Evolutionary conservation across 2,797 vertebrate species (phyloP), one percentile per base, ranked within the genome.

Genomic region (Enteromius fasciolatus): DNA sequence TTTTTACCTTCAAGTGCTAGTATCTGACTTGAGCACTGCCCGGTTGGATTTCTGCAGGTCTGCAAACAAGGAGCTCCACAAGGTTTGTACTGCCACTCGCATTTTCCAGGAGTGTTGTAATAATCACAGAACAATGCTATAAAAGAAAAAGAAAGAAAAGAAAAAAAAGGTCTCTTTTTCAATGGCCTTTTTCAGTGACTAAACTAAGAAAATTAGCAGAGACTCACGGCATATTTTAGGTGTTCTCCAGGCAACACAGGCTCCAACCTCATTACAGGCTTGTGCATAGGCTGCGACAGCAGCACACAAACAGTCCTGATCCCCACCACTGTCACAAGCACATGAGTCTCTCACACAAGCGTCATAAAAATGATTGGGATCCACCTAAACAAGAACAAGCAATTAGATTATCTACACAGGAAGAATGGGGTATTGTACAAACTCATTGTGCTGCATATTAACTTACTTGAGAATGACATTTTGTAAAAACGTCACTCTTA

Each of bases 51-150:
- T 90, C 90, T 95, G 89, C 98, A 99, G 44, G 97, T 98, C 90
- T 95, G 96, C 94, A 97, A 91, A 84, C 96, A 98, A 50, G 93
- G 91, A 1, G 92, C 92, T 52, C 97, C 97, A 57, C 97, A 98
- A 0, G 97, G 94, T 83, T 94, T 95, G 89, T 98, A 98, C 86
- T 98, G 96, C 97, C 97, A 98, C 85, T 96, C 95, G 54, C 97
- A 98, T 46, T 86, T 92, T 17, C 87, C 95, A 46, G 92, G 85
- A 0, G 90, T 82, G 74, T 98, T 98, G 91, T 96, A 98, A 91
- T 96, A 98, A 90, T 99, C 97, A 14, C 97, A 99, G 93, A 98
- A 98, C n/a, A 99, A 86, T 67, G 98, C 98, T 99, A 89, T 9
- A 91, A 33, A 48, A 44, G 8, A 39, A 5, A 93, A 28, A n/a